Evolutionary conservation across 2,113 vertebrate genomes (phyloP).

Genomic region (Dendrocopos noguchii): DNA sequence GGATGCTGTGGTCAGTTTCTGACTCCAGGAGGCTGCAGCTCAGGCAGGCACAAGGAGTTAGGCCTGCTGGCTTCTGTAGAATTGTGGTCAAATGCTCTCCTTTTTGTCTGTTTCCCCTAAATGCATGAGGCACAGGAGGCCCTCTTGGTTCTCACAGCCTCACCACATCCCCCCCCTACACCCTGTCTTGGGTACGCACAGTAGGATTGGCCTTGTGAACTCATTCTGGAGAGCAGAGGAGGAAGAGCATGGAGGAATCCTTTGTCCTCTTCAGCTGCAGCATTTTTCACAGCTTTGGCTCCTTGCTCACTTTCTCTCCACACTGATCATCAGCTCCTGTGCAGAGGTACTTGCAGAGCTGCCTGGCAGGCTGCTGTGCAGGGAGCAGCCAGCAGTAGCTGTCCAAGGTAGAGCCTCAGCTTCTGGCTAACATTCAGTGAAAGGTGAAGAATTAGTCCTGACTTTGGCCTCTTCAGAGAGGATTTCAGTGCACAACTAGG

Average conservation of each 20-base stretch:
- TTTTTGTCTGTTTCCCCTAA: neutral
- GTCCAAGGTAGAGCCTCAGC: neutral
- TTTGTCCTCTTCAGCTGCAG: neutral
- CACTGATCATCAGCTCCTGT: neutral
- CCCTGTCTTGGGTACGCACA: neutral
- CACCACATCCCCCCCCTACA: too few species aligned
- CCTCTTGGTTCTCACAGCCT: neutral
- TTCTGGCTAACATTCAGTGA: neutral
- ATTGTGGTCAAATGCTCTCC: neutral
- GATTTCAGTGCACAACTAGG: slow-evolving; percentile 9
- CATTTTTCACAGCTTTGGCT: neutral
- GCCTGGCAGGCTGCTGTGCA: neutral
- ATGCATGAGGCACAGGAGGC: neutral
- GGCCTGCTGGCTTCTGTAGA: neutral
- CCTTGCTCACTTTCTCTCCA: neutral
- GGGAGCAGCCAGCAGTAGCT: neutral
- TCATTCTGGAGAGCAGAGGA: neutral
- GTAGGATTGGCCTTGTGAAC: neutral
- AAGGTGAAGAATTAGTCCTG: slow-evolving; percentile 5
- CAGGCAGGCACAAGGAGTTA: neutral
- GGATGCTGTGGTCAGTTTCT: neutral
- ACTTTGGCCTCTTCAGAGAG: neutral
- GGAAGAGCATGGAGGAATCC: neutral
- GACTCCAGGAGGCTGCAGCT: neutral
- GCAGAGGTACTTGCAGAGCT: neutral